Conservation (phyloP, 1,140 invertebrate species). For the Heterodera carotae region DNA sequence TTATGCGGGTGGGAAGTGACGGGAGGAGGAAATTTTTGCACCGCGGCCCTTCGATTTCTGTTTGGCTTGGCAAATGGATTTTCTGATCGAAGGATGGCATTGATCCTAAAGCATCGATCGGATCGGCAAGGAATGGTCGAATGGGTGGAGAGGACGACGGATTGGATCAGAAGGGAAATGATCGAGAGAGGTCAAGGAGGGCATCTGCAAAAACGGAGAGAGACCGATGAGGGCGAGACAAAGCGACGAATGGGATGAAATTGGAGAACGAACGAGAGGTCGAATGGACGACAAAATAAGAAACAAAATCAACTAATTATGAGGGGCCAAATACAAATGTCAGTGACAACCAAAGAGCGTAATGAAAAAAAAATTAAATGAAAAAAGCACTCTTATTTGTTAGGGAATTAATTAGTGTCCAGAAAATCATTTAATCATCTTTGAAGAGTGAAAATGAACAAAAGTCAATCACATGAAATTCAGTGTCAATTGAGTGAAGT, state of each 20-base stretch:
- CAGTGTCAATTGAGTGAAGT: not conserved
- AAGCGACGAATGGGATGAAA: not conserved
- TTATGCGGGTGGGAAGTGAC: conserved; percentile 15
- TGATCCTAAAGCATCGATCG: conserved; percentile 16
- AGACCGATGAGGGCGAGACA: not conserved
- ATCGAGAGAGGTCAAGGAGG: not conserved
- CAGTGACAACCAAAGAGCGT: no score
- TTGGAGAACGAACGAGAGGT: not conserved
- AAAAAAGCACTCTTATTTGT: no score
- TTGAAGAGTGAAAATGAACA: no score
- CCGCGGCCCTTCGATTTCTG: conserved; percentile 35
- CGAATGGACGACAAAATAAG: not conserved
- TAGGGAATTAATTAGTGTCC: no score
- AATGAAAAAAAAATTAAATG: no score
- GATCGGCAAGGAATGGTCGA: conserved; percentile 7
- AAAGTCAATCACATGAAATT: not conserved
- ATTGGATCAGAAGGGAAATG: conserved; percentile 25
- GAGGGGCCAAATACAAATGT: no score
- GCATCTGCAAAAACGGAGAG: not conserved
- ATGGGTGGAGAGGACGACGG: conserved; percentile 10
- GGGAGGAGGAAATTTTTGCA: conserved; percentile 31
- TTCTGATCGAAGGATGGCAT: conserved; percentile 40
- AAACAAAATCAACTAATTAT: no score
- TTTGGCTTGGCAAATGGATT: conserved; percentile 45
- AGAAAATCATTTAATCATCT: no score